Percentiles rank a stretch among this genome's conserved stretches.
Conservation (phyloP, 2,888 invertebrate species). For the Julus scanicus region DNA sequence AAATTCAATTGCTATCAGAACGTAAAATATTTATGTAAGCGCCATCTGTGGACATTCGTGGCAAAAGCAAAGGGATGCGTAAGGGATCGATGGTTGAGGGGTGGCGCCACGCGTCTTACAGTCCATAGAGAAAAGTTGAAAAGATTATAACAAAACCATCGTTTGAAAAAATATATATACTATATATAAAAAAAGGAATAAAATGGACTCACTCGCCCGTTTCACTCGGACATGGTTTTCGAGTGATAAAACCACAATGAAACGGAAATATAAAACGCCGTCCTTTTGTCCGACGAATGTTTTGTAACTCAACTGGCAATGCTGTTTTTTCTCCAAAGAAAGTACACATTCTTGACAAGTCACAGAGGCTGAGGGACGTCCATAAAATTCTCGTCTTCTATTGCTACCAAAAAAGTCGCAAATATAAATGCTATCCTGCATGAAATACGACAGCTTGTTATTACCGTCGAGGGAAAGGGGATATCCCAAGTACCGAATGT, state of each 20-base stretch:
- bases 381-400: background rate
- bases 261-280: slow-evolving; percentile 33
- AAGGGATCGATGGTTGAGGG: background rate
- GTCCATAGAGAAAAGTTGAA: background rate
- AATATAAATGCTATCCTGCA: too few species aligned
- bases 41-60: background rate
- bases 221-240: slow-evolving; percentile 21
- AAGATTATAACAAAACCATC: background rate
- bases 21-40: background rate
- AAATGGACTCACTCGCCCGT: background rate
- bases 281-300: background rate
- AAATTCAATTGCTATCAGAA: too few species aligned
- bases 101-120: background rate
- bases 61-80: background rate
- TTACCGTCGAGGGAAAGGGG: too few species aligned
- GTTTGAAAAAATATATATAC: background rate
- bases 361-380: background rate
- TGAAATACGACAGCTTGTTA: too few species aligned
- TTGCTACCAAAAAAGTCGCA: too few species aligned
- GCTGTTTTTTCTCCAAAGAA: background rate
- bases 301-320: too few species aligned
- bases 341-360: background rate
- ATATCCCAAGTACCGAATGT: too few species aligned
- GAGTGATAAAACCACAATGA: slow-evolving; percentile 33
- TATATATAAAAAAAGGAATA: background rate